Conservation (phyloP, 2,113 vertebrate species). For the Eleginops maclovinus region DNA sequence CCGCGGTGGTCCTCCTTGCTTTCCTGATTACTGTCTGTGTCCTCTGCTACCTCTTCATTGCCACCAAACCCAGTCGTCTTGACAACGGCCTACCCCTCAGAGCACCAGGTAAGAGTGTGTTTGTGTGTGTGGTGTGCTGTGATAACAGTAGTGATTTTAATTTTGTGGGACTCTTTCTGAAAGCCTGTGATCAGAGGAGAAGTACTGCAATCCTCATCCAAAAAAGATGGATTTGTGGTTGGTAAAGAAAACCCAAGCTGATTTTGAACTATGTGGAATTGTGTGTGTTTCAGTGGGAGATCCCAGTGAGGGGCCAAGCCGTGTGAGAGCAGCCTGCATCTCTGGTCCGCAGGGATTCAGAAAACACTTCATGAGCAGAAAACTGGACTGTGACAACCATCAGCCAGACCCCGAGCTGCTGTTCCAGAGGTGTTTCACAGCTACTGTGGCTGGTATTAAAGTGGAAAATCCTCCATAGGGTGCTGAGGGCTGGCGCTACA, state of each 20-base stretch:
- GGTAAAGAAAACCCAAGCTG: neutral
- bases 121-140: no score
- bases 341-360: slow-evolving; percentile 76
- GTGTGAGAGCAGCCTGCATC: slow-evolving; percentile 11
- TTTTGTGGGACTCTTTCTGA: no score
- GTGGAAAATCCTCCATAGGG: slow-evolving; percentile 76
- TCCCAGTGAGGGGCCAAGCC: slow-evolving; percentile 58
- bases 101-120: slow-evolving; percentile 82
- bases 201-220: neutral
- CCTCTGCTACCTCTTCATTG: slow-evolving; percentile 94
- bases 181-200: no score
- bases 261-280: neutral
- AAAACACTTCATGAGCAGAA: slow-evolving; percentile 80
- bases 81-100: slow-evolving; percentile 90
- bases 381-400: slow-evolving; percentile 83
- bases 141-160: no score
- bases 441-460: slow-evolving; percentile 70
- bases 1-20: slow-evolving; percentile 91
- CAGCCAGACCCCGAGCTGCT: slow-evolving; percentile 71
- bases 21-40: slow-evolving; percentile 93
- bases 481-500: neutral
- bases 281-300: slow-evolving; percentile 43
- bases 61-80: slow-evolving; percentile 89
- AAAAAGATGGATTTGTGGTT: neutral
- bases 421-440: slow-evolving; percentile 85